Base-by-base conservation (phyloP, 2,113 vertebrate genomes). In the Indri indri region DNA sequence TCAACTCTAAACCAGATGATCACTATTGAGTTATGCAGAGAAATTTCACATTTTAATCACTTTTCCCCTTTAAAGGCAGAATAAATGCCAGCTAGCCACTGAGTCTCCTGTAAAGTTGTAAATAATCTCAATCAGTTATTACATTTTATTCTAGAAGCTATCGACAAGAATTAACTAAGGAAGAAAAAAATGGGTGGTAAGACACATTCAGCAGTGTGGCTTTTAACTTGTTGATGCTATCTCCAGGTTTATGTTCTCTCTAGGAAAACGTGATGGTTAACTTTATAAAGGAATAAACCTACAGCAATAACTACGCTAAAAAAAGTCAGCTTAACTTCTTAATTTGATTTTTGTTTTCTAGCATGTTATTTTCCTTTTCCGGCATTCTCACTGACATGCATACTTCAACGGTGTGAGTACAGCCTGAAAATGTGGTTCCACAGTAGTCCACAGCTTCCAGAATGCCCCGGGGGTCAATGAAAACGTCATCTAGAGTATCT, bases 1-100 rank as follows among this genome's bases (percentile, higher is more conserved):
- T 89, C 65, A 90, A 18, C 50, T 54, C 30, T 23, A 23, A 57
- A 80, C 42, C 79, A 73, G 57, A 71, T n/a, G 42, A 79, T 81
- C 45, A 52, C 42, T 77, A 9, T 20, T 89, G 79, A 47, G 13
- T 76, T 88, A 68, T 74, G 27, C 50, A 18, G 65, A 88, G 18
- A 81, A 30, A 90, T 12, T 93, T 89, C 37, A 88, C 57, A 52
- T 96, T 95, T 94, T 82, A 79, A 90, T 66, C 27, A 68, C 40
- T 90, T 79, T 61, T 8, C 68, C 74, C 11, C 45, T 54, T 3
- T 8, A 92, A 30, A 81, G 7, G 65, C 40, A 81, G 79, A 95
- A 87, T 57, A 77, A 82, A 73, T 85, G 12, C 66, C 76, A 77
- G 50, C 27, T 65, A 94, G 52, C 63, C 57, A 45, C 37, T 96